These are phyloP conservation scores for Ceratosolen fusciceps DNA, from an alignment of 1,140 invertebrate species.

Conservation along the genomic window DNA sequence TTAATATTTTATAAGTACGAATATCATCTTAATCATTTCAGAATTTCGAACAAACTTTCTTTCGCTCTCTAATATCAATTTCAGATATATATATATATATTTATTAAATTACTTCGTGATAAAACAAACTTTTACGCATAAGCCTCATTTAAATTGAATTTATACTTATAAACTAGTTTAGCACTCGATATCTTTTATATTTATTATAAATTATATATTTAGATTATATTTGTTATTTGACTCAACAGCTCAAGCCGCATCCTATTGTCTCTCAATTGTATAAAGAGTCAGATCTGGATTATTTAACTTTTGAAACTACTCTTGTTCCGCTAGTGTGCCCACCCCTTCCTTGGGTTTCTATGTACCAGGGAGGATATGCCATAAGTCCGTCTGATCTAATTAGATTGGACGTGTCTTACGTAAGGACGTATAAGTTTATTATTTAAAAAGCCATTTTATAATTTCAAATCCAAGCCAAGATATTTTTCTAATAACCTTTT, in stretches of 20 bases:
- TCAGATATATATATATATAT: too few relatives aligned
- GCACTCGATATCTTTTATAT: neutral
- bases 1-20: neutral
- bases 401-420: slow-evolving; percentile 55
- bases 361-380: slow-evolving; percentile 82
- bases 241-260: slow-evolving; percentile 79
- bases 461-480: neutral
- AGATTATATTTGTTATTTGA: slow-evolving; percentile 26
- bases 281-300: slow-evolving; percentile 76
- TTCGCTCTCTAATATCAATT: too few relatives aligned
- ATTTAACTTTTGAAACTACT: slow-evolving; percentile 79
- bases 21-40: too few relatives aligned
- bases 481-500: neutral
- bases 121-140: too few relatives aligned
- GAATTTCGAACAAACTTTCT: too few relatives aligned
- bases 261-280: slow-evolving; percentile 80
- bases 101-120: too few relatives aligned
- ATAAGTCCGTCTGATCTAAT: slow-evolving; percentile 80
- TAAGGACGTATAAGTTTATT: slow-evolving; percentile 53
- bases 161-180: slow-evolving; percentile 1
- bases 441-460: too few relatives aligned
- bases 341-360: slow-evolving; percentile 84
- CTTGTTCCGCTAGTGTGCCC: slow-evolving; percentile 84
- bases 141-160: neutral
- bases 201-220: neutral